Conservation (phyloP, 2,113 vertebrate genomes). For the Hiodon tergisus region DNA sequence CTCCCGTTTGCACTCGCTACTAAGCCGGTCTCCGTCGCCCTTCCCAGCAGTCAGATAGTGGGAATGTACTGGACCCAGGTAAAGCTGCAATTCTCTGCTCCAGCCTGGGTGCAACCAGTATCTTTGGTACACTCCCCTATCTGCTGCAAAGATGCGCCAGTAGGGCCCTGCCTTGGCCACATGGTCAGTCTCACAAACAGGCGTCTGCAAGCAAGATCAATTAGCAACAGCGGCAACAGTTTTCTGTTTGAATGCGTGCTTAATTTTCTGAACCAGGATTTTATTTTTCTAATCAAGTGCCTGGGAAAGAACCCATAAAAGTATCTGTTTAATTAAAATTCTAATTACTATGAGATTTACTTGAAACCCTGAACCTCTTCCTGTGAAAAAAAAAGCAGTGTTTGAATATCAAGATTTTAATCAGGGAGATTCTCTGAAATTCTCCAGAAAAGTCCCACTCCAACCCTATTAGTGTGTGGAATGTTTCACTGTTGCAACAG, state of each 20-base stretch:
- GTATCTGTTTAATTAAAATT: slow-evolving; percentile 13
- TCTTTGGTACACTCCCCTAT: no score
- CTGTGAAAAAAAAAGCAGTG: neutral
- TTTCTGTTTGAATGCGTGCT: neutral
- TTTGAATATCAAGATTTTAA: slow-evolving; percentile 9
- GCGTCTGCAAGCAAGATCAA: neutral
- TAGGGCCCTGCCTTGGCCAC: no score
- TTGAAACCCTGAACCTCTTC: neutral
- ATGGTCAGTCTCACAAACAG: neutral
- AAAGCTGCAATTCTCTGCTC: no score
- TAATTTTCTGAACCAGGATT: neutral
- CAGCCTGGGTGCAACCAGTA: no score
- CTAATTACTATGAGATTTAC: slow-evolving; percentile 15
- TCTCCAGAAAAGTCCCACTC: neutral
- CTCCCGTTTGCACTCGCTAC: no score
- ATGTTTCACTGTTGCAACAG: neutral
- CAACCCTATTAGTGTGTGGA: neutral
- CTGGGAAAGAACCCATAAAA: neutral
- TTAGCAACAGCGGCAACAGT: neutral
- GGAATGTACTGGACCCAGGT: no score
- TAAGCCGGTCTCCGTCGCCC: no score
- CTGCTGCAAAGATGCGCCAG: no score
- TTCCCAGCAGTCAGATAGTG: no score
- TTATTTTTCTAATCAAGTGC: slow-evolving; percentile 6
- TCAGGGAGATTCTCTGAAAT: neutral